phyloP scores from a whole-genome alignment of 30 jellyfish, hydroid and myxozoan species.

The Aurelia coerulea region DNA sequence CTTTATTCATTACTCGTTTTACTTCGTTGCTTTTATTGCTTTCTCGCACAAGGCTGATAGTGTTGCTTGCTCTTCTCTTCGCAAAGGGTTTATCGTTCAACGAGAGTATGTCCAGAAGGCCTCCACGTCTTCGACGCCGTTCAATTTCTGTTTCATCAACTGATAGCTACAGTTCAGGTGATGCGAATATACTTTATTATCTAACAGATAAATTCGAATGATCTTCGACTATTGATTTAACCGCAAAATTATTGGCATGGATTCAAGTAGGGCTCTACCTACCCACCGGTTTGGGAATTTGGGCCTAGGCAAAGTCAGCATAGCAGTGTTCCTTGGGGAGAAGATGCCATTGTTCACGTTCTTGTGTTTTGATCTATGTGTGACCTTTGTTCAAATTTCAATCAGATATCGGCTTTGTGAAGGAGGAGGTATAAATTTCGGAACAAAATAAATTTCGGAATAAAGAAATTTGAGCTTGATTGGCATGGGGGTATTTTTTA shows the following conservation, averaged over 20 bases:
- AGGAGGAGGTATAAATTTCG: too few relatives aligned
- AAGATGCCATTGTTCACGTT: not conserved
- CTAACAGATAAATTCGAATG: too few relatives aligned
- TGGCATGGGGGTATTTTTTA: too few relatives aligned
- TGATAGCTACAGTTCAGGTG: slow-evolving; percentile 99
- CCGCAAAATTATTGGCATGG: too few relatives aligned
- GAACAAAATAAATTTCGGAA: too few relatives aligned
- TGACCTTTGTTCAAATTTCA: not conserved
- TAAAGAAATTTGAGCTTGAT: too few relatives aligned
- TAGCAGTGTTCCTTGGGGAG: not conserved
- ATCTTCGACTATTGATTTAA: too few relatives aligned
- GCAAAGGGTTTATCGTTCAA: slow-evolving; percentile 90
- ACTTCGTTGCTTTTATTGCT: not conserved
- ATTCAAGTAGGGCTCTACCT: too few relatives aligned
- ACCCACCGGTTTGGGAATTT: too few relatives aligned
- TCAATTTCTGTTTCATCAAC: slow-evolving; percentile 95
- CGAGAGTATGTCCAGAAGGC: slow-evolving; percentile 92
- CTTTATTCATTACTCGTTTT: slow-evolving; percentile 34
- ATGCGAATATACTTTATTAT: too few relatives aligned
- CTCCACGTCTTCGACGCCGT: slow-evolving; percentile 90
- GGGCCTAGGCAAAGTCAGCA: not conserved
- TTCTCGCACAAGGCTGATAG: not conserved
- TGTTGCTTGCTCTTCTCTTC: slow-evolving; percentile 39
- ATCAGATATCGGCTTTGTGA: not conserved
- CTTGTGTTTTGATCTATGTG: not conserved